Conservation (phyloP, 2,797 vertebrate species). For the Sebastes taczanowskii region DNA sequence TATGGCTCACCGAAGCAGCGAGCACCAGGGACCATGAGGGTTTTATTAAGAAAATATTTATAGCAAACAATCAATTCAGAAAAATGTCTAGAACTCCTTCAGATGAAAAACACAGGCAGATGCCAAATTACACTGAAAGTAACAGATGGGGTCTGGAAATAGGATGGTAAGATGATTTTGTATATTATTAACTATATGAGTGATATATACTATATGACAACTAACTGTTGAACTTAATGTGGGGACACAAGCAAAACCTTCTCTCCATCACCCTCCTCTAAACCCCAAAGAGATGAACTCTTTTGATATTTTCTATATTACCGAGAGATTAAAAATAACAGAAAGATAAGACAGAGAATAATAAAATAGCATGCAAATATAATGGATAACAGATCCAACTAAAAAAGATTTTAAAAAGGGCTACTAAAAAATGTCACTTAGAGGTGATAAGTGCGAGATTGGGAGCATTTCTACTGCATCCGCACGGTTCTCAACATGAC, state of each 20-base stretch:
- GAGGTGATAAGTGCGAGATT: no score
- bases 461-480: no score
- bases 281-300: not conserved
- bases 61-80: not conserved
- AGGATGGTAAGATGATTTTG: conserved; percentile 1
- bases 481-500: no score
- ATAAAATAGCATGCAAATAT: not conserved
- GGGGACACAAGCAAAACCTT: not conserved
- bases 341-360: not conserved
- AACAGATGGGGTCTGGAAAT: conserved; percentile 32
- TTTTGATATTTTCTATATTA: not conserved
- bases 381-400: not conserved
- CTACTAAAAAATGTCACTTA: not conserved
- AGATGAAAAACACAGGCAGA: not conserved
- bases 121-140: not conserved
- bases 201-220: not conserved
- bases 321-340: not conserved
- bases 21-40: not conserved
- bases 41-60: conserved; percentile 10
- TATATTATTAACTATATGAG: not conserved
- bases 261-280: not conserved
- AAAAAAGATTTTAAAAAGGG: not conserved
- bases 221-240: not conserved
- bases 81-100: not conserved
- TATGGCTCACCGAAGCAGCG: not conserved